A percentile compares a stretch with the other conserved stretches of the same genome.
phyloP scores from a whole-genome alignment of 1,140 invertebrate species.

The Lepidurus arcticus region DNA sequence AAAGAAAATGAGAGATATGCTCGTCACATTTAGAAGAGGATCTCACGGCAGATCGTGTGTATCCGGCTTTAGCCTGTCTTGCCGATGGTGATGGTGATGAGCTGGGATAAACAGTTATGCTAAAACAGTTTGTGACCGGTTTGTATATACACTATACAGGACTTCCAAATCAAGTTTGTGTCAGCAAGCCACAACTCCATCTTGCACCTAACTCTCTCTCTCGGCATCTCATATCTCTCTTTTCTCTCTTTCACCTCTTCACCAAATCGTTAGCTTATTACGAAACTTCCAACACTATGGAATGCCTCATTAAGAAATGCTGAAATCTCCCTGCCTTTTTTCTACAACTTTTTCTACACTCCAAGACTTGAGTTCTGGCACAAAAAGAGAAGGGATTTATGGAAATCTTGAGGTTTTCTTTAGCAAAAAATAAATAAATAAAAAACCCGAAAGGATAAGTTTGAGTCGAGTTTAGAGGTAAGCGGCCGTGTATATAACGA shows the following conservation, averaged over 20 bases:
- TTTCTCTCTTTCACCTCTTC: too few relatives aligned
- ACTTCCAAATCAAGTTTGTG: not conserved
- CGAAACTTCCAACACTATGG: too few relatives aligned
- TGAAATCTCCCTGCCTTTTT: too few relatives aligned
- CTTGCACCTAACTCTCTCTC: not conserved
- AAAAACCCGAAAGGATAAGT: not conserved
- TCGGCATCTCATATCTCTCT: not conserved
- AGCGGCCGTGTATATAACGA: not conserved
- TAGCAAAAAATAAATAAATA: not conserved
- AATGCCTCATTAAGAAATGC: too few relatives aligned
- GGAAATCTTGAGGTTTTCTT: too few relatives aligned
- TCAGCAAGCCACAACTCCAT: conserved; percentile 7
- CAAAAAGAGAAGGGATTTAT: too few relatives aligned
- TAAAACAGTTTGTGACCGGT: conserved; percentile 1
- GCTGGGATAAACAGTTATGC: conserved; percentile 9
- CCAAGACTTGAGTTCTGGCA: too few relatives aligned
- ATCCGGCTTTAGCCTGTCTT: not conserved
- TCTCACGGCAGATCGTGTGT: conserved; percentile 20
- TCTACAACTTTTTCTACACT: too few relatives aligned
- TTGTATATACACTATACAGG: not conserved
- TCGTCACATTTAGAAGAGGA: conserved; percentile 19
- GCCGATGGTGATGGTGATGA: not conserved
- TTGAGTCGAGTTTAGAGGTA: not conserved
- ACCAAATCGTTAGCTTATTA: too few relatives aligned
- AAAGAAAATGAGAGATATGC: not conserved